These are phyloP conservation scores for Vireo altiloquus DNA, from an alignment of 2,113 vertebrate genomes.

Conservation along the genomic window DNA sequence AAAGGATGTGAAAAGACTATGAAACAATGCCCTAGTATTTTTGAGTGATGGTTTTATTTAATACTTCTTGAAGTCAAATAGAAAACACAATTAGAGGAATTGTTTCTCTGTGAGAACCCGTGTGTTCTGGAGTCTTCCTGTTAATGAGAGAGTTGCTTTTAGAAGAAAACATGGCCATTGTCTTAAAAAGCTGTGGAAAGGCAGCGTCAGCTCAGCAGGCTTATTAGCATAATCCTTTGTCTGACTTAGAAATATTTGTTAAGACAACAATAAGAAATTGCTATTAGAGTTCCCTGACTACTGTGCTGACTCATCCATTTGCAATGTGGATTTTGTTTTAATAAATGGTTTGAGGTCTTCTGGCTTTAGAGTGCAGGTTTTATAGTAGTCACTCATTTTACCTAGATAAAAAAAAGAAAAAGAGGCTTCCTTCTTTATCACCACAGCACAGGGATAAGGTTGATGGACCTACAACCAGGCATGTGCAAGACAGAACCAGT, in stretches of 20 bases:
- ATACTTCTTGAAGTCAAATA: neutral
- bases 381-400: neutral
- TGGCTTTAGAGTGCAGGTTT: neutral
- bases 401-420: neutral
- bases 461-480: neutral
- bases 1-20: neutral
- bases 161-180: neutral
- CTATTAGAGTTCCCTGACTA: neutral
- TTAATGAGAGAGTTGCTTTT: neutral
- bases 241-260: neutral
- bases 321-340: neutral
- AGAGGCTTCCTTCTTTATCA: neutral
- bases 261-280: neutral
- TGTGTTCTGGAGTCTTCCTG: neutral
- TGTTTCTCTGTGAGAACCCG: neutral
- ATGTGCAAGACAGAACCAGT: neutral
- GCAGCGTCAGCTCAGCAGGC: neutral
- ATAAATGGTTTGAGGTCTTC: neutral
- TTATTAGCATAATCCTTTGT: conserved; percentile 3
- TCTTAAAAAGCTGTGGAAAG: neutral
- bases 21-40: neutral
- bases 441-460: neutral
- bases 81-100: neutral
- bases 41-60: neutral
- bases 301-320: neutral